Conservation (phyloP, 2,797 vertebrate species). For the Argya squamiceps region DNA sequence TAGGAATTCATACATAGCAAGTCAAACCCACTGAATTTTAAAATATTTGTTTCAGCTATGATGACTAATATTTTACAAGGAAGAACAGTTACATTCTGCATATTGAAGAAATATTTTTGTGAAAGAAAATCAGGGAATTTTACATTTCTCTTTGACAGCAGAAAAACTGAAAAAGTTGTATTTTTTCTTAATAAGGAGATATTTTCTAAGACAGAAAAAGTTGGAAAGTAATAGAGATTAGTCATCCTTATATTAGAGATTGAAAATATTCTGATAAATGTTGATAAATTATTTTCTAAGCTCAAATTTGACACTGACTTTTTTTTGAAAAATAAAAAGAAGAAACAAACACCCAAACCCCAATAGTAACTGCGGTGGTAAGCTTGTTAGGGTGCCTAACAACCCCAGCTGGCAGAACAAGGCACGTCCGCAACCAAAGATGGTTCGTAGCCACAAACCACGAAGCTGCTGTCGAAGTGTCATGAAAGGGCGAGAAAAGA, state of each 20-base stretch:
- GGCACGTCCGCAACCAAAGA: too few relatives aligned
- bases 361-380: too few relatives aligned
- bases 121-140: not conserved
- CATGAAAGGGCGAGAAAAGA: too few relatives aligned
- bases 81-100: not conserved
- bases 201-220: not conserved
- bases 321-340: not conserved
- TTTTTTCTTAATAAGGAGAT: not conserved
- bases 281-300: not conserved
- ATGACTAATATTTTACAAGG: not conserved
- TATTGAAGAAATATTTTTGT: not conserved
- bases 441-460: too few relatives aligned
- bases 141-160: not conserved
- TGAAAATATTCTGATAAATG: not conserved
- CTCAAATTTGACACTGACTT: not conserved
- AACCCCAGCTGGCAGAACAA: too few relatives aligned
- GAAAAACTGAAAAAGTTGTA: not conserved
- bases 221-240: not conserved
- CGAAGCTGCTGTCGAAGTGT: too few relatives aligned
- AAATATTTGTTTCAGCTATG: not conserved
- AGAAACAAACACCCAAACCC: not conserved
- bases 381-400: too few relatives aligned
- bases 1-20: not conserved
- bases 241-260: not conserved
- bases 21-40: not conserved